A percentile compares a stretch with the other conserved stretches of the same genome.
Evolutionary conservation across 2,797 vertebrate species (phyloP).

Genomic region (Astyanax mexicanus): DNA sequence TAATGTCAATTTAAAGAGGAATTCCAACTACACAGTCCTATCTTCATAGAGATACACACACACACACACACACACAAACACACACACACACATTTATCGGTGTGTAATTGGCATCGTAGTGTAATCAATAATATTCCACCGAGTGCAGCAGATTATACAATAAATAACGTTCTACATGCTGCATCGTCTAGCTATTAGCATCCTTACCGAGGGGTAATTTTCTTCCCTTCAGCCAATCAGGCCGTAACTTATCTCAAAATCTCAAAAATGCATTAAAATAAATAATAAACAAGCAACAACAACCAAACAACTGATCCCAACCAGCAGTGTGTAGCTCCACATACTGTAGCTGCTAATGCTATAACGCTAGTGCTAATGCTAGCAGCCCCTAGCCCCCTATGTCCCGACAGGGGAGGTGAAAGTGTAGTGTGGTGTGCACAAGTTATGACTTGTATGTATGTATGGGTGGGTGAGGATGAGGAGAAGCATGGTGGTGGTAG

Average conservation of each 20-base stretch:
- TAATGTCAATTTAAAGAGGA: no score
- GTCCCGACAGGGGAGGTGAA: not conserved
- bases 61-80: no score
- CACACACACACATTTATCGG: no score
- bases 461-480: not conserved
- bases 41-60: no score
- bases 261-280: no score
- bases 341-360: no score
- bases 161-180: not conserved
- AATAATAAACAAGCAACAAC: not conserved
- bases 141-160: not conserved
- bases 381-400: not conserved
- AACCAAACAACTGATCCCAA: not conserved
- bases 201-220: no score
- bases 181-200: not conserved
- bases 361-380: constrained; percentile 27
- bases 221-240: constrained; percentile 1
- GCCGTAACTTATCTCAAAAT: constrained; percentile 4
- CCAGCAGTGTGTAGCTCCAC: not conserved
- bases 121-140: not conserved
- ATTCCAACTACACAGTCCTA: no score
- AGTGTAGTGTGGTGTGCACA: not conserved
- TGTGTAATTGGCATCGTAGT: not conserved
- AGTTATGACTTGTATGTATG: no score
- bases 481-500: not conserved